phyloP scores from a whole-genome alignment of 2,113 vertebrate species.

The Passerina amoena region DNA sequence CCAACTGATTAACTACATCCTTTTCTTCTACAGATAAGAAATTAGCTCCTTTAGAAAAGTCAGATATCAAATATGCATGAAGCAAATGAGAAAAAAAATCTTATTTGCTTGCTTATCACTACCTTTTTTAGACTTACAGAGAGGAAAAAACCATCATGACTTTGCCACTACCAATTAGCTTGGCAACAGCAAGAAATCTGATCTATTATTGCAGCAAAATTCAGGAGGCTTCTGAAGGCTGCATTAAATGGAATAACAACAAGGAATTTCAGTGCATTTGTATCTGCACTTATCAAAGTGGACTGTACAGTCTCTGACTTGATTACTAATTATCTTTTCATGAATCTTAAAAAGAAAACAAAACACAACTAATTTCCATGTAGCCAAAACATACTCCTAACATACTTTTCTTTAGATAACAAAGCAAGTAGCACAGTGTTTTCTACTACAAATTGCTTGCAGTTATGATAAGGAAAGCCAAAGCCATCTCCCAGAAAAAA shows the following conservation, averaged over 20 bases:
- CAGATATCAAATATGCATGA: background rate
- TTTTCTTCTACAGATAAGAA: background rate
- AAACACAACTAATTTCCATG: background rate
- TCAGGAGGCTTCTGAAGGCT: background rate
- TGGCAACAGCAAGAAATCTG: background rate
- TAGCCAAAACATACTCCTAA: background rate
- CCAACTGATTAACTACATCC: background rate
- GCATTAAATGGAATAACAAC: background rate
- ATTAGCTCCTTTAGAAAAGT: background rate
- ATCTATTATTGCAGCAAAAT: background rate
- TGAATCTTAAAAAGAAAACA: background rate
- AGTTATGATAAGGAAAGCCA: background rate
- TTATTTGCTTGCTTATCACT: background rate
- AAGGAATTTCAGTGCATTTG: background rate
- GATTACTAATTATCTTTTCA: background rate
- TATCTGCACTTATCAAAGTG: background rate
- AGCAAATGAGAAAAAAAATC: background rate
- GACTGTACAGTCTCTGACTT: background rate
- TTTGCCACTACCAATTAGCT: background rate
- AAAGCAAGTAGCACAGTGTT: background rate
- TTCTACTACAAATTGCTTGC: background rate
- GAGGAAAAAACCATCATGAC: background rate
- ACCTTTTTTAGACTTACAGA: background rate
- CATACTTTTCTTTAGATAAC: background rate
- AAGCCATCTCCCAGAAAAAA: slow-evolving; percentile 11